Evolutionary conservation across 2,113 vertebrate genomes (phyloP).

Genomic region (Anoura caudifer): DNA sequence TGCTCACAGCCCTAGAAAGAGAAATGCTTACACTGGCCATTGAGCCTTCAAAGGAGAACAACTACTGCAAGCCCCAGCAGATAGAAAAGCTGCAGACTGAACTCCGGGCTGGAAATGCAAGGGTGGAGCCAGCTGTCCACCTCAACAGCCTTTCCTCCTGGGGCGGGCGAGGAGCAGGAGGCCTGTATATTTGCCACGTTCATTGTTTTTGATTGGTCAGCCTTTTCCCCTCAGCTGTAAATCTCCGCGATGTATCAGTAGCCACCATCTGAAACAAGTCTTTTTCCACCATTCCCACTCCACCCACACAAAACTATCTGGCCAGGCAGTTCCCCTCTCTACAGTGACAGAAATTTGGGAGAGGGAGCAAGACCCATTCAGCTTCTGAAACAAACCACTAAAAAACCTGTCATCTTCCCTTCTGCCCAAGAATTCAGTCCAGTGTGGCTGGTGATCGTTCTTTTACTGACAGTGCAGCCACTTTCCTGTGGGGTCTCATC

Average conservation of each 20-base stretch:
- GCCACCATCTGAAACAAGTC: not conserved
- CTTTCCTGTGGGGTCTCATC: not conserved
- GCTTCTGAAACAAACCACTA: not conserved
- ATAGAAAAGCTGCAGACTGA: not conserved
- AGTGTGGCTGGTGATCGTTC: not conserved
- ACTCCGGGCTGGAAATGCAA: not conserved
- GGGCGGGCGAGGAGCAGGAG: too few species aligned
- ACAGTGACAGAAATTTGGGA: not conserved
- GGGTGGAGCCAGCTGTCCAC: not conserved
- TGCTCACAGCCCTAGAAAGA: not conserved
- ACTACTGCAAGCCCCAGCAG: not conserved
- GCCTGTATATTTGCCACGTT: not conserved
- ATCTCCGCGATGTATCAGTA: too few species aligned
- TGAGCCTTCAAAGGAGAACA: not conserved
- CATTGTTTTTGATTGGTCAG: not conserved
- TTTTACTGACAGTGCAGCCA: not conserved
- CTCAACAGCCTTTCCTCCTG: fast-evolving
- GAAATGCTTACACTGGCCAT: not conserved
- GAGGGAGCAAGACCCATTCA: not conserved
- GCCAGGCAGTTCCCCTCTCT: not conserved
- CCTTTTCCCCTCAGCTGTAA: not conserved
- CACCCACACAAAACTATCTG: too few species aligned
- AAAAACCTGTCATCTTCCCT: not conserved
- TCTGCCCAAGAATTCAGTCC: too few species aligned
- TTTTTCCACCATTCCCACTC: not conserved